Base-by-base conservation (phyloP, 2,797 vertebrate genomes). In the Notoglanidium macrostoma region DNA sequence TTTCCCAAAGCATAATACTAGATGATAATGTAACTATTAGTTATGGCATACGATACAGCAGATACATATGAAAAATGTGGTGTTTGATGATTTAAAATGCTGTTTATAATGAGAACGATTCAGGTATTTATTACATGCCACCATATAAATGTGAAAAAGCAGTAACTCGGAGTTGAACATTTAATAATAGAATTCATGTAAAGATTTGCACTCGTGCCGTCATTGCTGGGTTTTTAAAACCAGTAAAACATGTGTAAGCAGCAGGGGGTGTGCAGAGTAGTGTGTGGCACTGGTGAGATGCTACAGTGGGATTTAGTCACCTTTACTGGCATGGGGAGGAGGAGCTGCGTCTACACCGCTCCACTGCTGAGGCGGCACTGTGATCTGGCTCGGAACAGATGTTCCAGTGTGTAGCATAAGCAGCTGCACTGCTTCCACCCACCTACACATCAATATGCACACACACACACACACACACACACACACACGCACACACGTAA, bases 371-470 rank as follows among this genome's bases (percentile, higher is more conserved):
- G 85, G 76, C 89, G 85, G 87, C 85, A 81, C 44, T 78, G 81
- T 65, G 51, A 59, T 86, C 78, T 46, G 86, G 55, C 87, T 87
- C 86, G 21, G 77, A 89, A 88, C 90, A 91, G 90, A 91, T 91
- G 90, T 88, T 88, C 26, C 57, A 29, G 86, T 83, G 86, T 83
- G 83, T 87, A 84, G 81, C 59, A 29, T 74, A 68, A 85, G 84
- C 90, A 90, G 87, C 87, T 87, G 88, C 80, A n/a, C 68, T 78
- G 35, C 10, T 29, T 85, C 59, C 81, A 82, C 77, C 5, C 78
- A 19, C 70, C 29, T n/a, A 72, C 85, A 49, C 76, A 46, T 44
- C 19, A 46, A 29, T 70, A 84, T 15, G 0, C 57, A 59, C 8
- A 57, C 46, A 35, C 68, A 76, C 59, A 67, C 87, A 85, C 78